Base-by-base conservation (phyloP, 2,797 vertebrate genomes). In the Sparus aurata region DNA sequence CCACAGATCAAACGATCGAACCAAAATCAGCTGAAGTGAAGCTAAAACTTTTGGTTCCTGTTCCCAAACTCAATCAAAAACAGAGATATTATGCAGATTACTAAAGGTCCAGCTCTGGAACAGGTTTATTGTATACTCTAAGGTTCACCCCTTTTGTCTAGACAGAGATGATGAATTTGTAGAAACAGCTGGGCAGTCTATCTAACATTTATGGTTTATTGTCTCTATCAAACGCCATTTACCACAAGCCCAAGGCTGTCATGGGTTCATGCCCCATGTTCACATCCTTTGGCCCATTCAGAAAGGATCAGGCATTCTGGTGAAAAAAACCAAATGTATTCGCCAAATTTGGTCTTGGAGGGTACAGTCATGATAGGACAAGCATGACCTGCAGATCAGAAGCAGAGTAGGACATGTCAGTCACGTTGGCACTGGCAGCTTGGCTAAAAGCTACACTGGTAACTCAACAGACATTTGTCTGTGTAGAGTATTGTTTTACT, bases 131-230 rank as follows among this genome's bases (percentile, higher is more conserved):
- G 16, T 13, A 25, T 25, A 25, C 25, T 12, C 1, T 9, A 11
- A 41, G 0, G 18, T 75, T 67, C 20, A 22, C 23, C 25, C 4
- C n/a, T 78, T 52, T 73, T 67, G n/a, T 63, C n/a, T 25, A 23
- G 50, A 63, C 41, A 58, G 25, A 60, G 7, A 70, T 60, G 3
- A 3, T 5, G 10, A 49, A 63, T 52, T 41, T 41, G 20, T 20
- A 25, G 2, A 52, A 69, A 67, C 7, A n/a, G 13, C 4, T 20
- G 12, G 23, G 8, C n/a, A 23, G 57, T 52, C 5, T 63, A 22
- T 1, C 12, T 9, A 52, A 11, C 18, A 43, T 71, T 30, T 55
- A 46, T 66, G 12, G 43, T 68, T 66, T 60, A 18, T 38, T 30
- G 18, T 58, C 22, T 22, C 25, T 55, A 22, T 55, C 11, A 7